Evolutionary conservation across 2,113 vertebrate genomes (phyloP).

Genomic region (Urocynchramus pylzowi): DNA sequence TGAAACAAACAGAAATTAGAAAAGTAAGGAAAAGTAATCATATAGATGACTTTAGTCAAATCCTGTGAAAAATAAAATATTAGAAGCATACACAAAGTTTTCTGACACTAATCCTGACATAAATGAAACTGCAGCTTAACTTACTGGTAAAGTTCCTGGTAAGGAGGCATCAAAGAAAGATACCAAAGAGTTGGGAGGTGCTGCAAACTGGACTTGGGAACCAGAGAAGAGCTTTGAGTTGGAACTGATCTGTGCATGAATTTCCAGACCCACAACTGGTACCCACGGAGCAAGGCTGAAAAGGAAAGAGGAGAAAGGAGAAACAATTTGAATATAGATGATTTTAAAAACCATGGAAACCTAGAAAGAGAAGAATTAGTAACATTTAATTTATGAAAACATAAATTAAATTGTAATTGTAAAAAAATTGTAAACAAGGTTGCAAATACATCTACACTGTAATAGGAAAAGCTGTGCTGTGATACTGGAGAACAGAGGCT

Average conservation of each 20-base stretch:
- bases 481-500: not conserved
- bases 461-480: not conserved
- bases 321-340: not conserved
- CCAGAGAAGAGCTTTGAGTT: slow-evolving; percentile 93
- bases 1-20: not conserved
- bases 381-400: not conserved
- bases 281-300: slow-evolving; percentile 79
- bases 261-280: slow-evolving; percentile 91
- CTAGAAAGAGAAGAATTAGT: not conserved
- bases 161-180: slow-evolving; percentile 96
- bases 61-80: not conserved
- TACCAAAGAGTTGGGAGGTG: slow-evolving; percentile 92
- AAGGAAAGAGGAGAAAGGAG: not conserved
- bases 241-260: slow-evolving; percentile 94
- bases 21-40: not conserved
- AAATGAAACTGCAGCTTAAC: slow-evolving; percentile 39
- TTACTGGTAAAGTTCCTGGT: slow-evolving; percentile 96
- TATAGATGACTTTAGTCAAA: not conserved
- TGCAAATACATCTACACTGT: not conserved
- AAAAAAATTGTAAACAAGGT: not conserved
- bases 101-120: not conserved
- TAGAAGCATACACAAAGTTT: not conserved
- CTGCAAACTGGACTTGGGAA: slow-evolving; percentile 84
- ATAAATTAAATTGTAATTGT: not conserved
- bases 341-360: not conserved